Base-by-base conservation (phyloP, 2,888 invertebrate species). In the Girardia tigrina region DNA sequence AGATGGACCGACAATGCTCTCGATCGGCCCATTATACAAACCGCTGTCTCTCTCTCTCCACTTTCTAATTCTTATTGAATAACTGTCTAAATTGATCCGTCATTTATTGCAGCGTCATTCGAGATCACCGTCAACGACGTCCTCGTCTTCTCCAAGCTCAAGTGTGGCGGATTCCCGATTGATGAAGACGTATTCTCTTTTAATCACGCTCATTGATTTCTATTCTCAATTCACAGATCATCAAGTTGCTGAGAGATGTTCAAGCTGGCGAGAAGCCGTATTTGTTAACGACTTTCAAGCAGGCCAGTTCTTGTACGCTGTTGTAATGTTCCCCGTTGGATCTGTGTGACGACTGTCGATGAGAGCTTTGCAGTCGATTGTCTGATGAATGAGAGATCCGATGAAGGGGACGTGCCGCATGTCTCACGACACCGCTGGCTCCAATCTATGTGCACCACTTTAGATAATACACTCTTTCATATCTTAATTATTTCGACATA, bases 321-420 rank as follows among this genome's bases (percentile, higher is more conserved):
- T 56, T 56, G 56, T 56, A 56, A 56, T 12, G n/a, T 2, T 56
- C 56, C 2, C 56, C n/a, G n/a, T 56, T 2, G 23, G n/a, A 56
- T 23, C 56, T 6, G 20, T 12, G 23, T 56, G 56, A 56, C 4
- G 56, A 16, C n/a, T n/a, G 23, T 56, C 56, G 56, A 56, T 56
- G 56, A 56, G 6, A 56, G 56, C 56, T 56, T n/a, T 56, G 56
- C 56, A 56, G 56, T 56, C 56, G 56, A 56, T 56, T 56, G 56
- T 16, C n/a, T 4, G 56, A 56, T 56, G 56, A n/a, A n/a, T n/a
- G n/a, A n/a, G n/a, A n/a, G n/a, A n/a, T n/a, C n/a, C n/a, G n/a
- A n/a, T n/a, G n/a, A n/a, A n/a, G n/a, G n/a, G n/a, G n/a, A n/a
- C n/a, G n/a, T n/a, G n/a, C n/a, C n/a, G n/a, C n/a, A n/a, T n/a